Base-by-base conservation (phyloP, 2,797 vertebrate species). In the Micromesistius poutassou region DNA sequence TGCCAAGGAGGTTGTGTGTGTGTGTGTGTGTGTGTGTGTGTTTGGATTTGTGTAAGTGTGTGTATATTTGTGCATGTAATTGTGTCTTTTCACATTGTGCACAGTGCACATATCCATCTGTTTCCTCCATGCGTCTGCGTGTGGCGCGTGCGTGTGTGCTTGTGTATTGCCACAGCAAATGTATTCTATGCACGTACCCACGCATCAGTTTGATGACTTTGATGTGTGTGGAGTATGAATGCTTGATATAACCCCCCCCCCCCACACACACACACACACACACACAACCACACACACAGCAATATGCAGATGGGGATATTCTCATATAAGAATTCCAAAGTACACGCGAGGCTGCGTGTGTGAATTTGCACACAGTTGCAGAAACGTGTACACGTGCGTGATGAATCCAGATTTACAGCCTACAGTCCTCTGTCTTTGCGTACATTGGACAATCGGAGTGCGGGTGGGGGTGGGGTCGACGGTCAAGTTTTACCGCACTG, bases 331-430 rank as follows among this genome's bases (percentile, higher is more conserved):
- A 12, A 14, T 71, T 76, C 68, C 30, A 74, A 78, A 73, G 75
- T 31, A 74, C 74, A 80, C 81, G 82, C 73, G 80, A 46, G 42
- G 10, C 2, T 14, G 42, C 42, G 77, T 77, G 80, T 81, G 70
- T 36, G 4, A 12, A 42, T 14, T 22, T 16, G 35, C 12, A 38
- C 14, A 19, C 4, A 25, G 4, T 22, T 12, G n/a, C 50, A 22
- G 16, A n/a, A 5, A 62, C 14, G 14, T 19, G 14, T 19, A 16
- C 22, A 62, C 6, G 55, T 25, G 22, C 6, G 22, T 2, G 5
- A 62, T n/a, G 4, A 62, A n/a, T n/a, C 16, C 55, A n/a, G 55
- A n/a, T 62, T 7, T n/a, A 62, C 55, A 5, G 46, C 19, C 46
- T 5, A 62, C 0, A 55, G 4, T 0, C 19, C 50, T 13, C 50